Evolutionary conservation across 2,888 invertebrate genomes (phyloP), one percentile per base, ranked within the genome.

Genomic region (Rhingia campestris): DNA sequence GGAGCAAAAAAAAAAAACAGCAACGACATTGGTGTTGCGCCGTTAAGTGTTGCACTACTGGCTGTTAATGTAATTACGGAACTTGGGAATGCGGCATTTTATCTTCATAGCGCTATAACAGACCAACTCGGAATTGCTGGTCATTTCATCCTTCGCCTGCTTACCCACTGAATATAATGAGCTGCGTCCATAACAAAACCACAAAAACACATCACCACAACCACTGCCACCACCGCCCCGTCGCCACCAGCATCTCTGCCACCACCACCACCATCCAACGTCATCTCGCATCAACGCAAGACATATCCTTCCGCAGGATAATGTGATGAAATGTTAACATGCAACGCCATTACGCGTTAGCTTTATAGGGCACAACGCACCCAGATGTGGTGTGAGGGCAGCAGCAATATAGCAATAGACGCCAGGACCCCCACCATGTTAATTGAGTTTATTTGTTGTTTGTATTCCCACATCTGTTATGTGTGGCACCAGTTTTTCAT

Each of bases 271-370:
- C 53, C 39, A 3, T 12, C 30, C 30, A 0, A 41, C 4, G 35
- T 51, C 39, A 43, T 33, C 30, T 22, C n/a, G 9, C 54, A 54
- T 53, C 67, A 67, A 6, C 58, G 41, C 32, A 33, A 39, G 47
- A 41, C 35, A 63, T 37, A 72, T 53, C 63, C 43, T 63, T 45
- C 49, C 9, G 14, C 53, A 30, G 51, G 45, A 45, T 72, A 54
- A 72, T 72, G 53, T 54, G 53, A 72, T 59, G 53, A 61, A 43
- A 63, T 63, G 72, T 72, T 72, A 54, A 63, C 72, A 72, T 45
- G 61, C 61, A 35, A 37, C 7, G 30, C 61, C 30, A 45, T 63
- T 72, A 54, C 35, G 72, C 61, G 53, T 54, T 7, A 45, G 37
- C 61, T 63, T 54, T 45, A 72, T 14, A 22, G 22, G 41, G 72